Evolutionary conservation across 1,140 invertebrate species (phyloP), one percentile per base, ranked within the genome.

Genomic region (Drosophila mauritiana): DNA sequence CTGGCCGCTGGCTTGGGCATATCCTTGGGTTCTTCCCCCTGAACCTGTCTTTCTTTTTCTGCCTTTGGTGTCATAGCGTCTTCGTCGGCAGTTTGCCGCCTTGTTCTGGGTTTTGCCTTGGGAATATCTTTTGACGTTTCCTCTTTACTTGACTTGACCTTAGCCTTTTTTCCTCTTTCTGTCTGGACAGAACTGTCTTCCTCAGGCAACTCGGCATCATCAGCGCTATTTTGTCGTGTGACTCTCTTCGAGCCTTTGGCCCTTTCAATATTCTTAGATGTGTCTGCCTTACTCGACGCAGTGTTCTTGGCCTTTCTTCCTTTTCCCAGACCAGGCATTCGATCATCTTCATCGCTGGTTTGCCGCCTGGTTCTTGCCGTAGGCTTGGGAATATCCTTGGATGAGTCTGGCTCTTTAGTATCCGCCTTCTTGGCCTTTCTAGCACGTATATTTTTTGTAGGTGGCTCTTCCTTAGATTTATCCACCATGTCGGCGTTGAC

Each of bases 371-470:
- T 34, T 17, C 46, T 34, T 1, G 15, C 11, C 0, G 13, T 11
- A 17, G 25, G 46, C 46, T 45, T 45, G 42, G 17, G 42, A 45
- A 59, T 31, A 22, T 46, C 13, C 43, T 36, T 10, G 12, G 25
- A 3, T 48, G 25, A 5, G n/a, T 51, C 43, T 3, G 45, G 6
- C 7, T 27, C 11, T 6, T 17, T 31, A 12, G 22, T 39, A 3
- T 52, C 22, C 3, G 12, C 17, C n/a, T 10, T 34, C 34, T 25
- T 42, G 22, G n/a, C 0, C 15, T 39, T 53, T 22, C 17, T 53
- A 17, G 12, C 17, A 11, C 12, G 17, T 17, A 39, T 53, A 1
- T n/a, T 53, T 37, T 53, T 37, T 4, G 7, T 11, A 8, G 49
- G 15, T 39, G 4, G 17, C 12, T 53, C 51, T 4, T 22, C 12